Conservation (phyloP, 2,797 vertebrate species). For the Cuniculus paca region DNA sequence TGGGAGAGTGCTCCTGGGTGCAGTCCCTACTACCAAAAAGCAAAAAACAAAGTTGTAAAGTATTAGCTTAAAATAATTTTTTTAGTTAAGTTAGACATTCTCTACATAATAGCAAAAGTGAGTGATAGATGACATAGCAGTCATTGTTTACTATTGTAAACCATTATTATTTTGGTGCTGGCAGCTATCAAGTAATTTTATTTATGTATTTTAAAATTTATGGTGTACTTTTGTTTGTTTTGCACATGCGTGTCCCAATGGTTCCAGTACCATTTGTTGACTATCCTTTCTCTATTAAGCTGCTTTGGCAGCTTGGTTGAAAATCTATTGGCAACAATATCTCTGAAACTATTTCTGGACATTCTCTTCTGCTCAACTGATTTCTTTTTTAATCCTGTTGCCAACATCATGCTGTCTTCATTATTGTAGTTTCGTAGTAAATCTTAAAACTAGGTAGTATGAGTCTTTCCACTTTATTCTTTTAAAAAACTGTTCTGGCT, state of each 20-base stretch:
- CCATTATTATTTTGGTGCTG: background rate
- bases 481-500: background rate
- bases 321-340: background rate
- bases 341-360: constrained; percentile 38
- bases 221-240: background rate
- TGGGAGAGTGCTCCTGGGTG: background rate
- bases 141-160: background rate
- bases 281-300: background rate
- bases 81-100: background rate
- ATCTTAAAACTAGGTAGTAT: constrained; percentile 16
- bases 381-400: constrained; percentile 18
- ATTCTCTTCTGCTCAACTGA: background rate
- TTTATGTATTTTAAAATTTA: background rate
- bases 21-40: background rate
- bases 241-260: background rate
- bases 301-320: background rate
- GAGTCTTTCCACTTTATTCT: background rate
- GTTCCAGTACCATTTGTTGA: background rate
- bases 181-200: background rate
- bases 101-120: background rate
- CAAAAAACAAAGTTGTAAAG: background rate
- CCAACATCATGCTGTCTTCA: background rate
- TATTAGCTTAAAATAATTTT: background rate
- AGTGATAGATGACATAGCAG: background rate
- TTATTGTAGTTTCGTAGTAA: background rate